These are phyloP conservation scores for Lasioglossum vierecki DNA, from an alignment of 2,888 invertebrate species.

Conservation along the genomic window DNA sequence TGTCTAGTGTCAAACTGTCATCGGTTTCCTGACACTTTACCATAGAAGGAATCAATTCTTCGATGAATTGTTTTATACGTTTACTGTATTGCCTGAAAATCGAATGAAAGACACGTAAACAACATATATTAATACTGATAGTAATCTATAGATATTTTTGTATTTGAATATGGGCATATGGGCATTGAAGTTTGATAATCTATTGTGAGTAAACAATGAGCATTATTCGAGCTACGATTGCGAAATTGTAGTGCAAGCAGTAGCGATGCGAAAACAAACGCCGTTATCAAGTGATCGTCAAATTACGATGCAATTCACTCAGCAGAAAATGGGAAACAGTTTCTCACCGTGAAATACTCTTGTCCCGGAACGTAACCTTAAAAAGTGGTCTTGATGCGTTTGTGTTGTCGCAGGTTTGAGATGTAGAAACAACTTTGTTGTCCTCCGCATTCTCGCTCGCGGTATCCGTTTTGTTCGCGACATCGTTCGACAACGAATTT, in stretches of 20 bases:
- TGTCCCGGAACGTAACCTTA: conserved; percentile 79
- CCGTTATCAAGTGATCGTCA: neutral
- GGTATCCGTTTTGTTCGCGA: conserved; percentile 18
- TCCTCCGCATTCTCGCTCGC: conserved; percentile 24
- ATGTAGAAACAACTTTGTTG: conserved; percentile 7
- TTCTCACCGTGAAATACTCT: conserved; percentile 74
- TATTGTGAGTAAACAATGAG: conserved; percentile 9
- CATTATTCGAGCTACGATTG: neutral
- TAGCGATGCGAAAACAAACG: neutral
- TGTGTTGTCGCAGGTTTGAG: conserved; percentile 11
- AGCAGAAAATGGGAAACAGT: neutral
- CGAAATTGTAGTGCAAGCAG: neutral
- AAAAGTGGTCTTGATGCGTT: conserved; percentile 72
- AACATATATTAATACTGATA: neutral
- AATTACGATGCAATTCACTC: neutral
- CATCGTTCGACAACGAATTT: conserved; percentile 16
- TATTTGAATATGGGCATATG: neutral
- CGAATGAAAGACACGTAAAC: conserved; percentile 19
- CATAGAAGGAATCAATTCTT: conserved; percentile 60
- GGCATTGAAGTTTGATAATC: neutral
- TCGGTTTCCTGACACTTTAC: conserved; percentile 57
- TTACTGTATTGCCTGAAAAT: conserved; percentile 72
- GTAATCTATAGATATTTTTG: neutral
- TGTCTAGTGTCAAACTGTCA: conserved; percentile 74
- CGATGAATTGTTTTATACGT: conserved; percentile 70